phyloP scores from a whole-genome alignment of 1,140 invertebrate species.

The Drosophila tropicalis region DNA sequence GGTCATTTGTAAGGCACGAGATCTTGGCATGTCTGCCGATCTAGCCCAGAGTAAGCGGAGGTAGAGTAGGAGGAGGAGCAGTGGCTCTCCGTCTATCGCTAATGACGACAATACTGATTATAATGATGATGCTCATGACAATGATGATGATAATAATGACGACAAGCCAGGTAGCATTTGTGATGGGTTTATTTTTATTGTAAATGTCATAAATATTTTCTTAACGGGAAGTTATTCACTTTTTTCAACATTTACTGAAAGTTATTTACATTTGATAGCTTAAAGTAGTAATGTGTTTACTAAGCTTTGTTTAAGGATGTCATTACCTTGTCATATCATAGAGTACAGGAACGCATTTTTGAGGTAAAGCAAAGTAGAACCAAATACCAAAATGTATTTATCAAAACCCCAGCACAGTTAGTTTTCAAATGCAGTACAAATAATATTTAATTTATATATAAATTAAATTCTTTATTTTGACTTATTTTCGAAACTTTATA shows the following conservation, averaged over 20 bases:
- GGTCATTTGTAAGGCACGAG: conserved; percentile 53
- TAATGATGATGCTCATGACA: background rate
- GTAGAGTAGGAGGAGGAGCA: background rate
- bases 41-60: background rate
- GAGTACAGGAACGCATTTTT: background rate
- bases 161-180: conserved; percentile 42
- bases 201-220: conserved; percentile 16
- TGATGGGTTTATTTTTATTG: conserved; percentile 44
- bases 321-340: background rate
- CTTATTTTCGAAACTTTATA: too few species aligned
- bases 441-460: too few species aligned
- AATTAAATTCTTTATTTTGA: too few species aligned
- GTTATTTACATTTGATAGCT: conserved; percentile 16
- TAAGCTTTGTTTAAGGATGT: background rate
- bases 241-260: background rate
- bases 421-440: too few species aligned
- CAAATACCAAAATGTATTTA: too few species aligned
- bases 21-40: conserved; percentile 52
- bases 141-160: conserved; percentile 20
- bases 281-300: conserved; percentile 3
- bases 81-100: background rate
- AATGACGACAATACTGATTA: background rate
- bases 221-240: background rate
- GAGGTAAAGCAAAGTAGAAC: background rate
- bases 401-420: too few species aligned